Evolutionary conservation across 1,140 invertebrate genomes (phyloP).

Genomic region (Platyura marginata): DNA sequence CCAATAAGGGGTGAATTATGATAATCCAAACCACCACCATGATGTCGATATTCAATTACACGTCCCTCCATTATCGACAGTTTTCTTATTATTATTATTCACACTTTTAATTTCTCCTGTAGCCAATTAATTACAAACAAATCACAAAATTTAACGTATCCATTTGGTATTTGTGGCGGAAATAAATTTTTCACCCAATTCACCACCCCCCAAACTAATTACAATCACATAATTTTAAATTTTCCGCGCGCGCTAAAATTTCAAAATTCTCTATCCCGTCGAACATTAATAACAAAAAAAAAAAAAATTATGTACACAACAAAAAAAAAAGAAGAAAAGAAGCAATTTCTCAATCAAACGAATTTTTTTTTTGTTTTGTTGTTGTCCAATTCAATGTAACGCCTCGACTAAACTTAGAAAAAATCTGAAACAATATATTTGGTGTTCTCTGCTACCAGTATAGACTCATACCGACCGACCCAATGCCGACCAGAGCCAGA

Average conservation of each 20-base stretch:
- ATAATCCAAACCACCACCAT: constrained; percentile 37
- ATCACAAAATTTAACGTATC: not conserved
- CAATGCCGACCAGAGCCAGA: not conserved
- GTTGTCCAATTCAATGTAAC: constrained; percentile 19
- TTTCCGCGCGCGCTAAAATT: not conserved
- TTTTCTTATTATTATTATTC: too few species aligned
- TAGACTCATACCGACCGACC: not conserved
- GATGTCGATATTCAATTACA: constrained; percentile 36
- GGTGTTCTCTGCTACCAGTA: constrained; percentile 7
- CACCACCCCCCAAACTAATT: too few species aligned
- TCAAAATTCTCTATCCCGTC: not conserved
- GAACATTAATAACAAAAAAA: not conserved
- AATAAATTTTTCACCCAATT: not conserved
- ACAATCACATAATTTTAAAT: not conserved
- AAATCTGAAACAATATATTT: constrained; percentile 28
- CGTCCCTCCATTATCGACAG: constrained; percentile 38
- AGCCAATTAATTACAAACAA: not conserved
- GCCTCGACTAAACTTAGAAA: constrained; percentile 25
- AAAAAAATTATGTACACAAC: not conserved
- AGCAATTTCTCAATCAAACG: not conserved
- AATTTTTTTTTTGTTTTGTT: not conserved
- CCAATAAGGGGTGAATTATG: constrained; percentile 36
- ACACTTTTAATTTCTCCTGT: too few species aligned
- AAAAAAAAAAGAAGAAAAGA: not conserved
- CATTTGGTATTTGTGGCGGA: not conserved